Evolutionary conservation across 2,113 vertebrate species (phyloP), one percentile per base, ranked within the genome.

Genomic region (Amblyornis subalaris): DNA sequence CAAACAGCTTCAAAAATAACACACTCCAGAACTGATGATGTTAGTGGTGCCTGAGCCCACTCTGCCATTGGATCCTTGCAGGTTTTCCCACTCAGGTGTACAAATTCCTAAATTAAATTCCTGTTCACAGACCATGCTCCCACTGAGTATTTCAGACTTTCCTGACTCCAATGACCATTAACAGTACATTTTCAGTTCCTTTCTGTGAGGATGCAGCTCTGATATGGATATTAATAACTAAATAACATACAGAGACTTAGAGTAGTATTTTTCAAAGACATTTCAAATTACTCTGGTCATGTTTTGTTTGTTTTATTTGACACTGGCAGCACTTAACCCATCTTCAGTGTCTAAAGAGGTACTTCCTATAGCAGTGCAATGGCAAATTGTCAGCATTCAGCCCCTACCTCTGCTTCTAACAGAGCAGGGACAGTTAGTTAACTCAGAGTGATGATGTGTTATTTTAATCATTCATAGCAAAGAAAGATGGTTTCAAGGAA

Each of bases 311-410:
- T 4, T 35, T 61, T 85, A 80, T 85, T 91, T 74, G 88, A 83
- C 38, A 64, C 3, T 60, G 87, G 71, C 50, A 93, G 81, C 67
- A 74, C 64, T 83, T 94, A 91, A 66, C 45, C 70, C 77, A 76
- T 66, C 87, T 65, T 89, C 64, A 47, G 0, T 40, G 42, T 73
- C 84, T 80, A 55, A 95, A 62, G 9, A 95, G 75, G 66, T 51
- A 12, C 58, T 86, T 92, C 35, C 60, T 10, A 2, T 44, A 35
- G 81, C 87, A 94, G 54, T 5, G 58, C 77, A 54, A 42, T 25
- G 33, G 87, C 84, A 96, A 87, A 94, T 33, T 82, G 93, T 89
- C 89, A 79, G 66, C 60, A 38, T 47, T 65, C 74, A 94, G 81
- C 78, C 58, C 79, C 61, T 85, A 47, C 66, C 81, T 73, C 67